These are phyloP conservation scores for Bubo bubo DNA, from an alignment of 2,113 vertebrate species.

Conservation along the genomic window DNA sequence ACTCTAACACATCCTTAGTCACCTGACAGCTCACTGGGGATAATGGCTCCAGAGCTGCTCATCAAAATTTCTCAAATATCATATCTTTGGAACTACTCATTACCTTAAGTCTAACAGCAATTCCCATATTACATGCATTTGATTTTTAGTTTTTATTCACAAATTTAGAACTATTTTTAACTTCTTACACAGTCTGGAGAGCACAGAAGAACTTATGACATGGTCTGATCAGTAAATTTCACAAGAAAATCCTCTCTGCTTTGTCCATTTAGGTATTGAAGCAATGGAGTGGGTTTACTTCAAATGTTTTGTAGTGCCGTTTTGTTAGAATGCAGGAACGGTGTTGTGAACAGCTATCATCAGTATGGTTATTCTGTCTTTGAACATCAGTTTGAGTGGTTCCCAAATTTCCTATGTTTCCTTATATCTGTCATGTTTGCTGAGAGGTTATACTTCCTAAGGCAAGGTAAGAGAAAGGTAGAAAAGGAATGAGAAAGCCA, in stretches of 20 bases:
- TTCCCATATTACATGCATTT: not conserved
- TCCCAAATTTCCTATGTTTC: not conserved
- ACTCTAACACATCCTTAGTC: not conserved
- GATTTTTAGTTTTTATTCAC: not conserved
- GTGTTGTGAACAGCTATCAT: not conserved
- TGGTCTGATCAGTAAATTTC: not conserved
- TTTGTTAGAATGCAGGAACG: not conserved
- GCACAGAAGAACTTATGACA: not conserved
- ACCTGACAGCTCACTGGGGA: not conserved
- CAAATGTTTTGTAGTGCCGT: not conserved
- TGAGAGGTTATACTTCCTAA: not conserved
- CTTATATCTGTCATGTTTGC: not conserved
- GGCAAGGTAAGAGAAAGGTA: not conserved
- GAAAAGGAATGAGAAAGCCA: not conserved
- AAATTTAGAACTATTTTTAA: not conserved
- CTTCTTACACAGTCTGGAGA: not conserved
- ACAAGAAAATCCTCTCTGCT: not conserved
- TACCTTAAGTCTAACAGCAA: not conserved
- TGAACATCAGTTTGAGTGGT: not conserved
- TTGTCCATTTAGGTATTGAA: not conserved
- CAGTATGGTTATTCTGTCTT: not conserved
- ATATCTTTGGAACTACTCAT: not conserved
- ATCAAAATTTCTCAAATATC: not conserved
- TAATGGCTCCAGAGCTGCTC: not conserved
- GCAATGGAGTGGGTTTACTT: not conserved